Percentiles rank a stretch among this genome's conserved stretches.
Evolutionary conservation across 2,797 vertebrate genomes (phyloP).

Genomic region (Catharus ustulatus): DNA sequence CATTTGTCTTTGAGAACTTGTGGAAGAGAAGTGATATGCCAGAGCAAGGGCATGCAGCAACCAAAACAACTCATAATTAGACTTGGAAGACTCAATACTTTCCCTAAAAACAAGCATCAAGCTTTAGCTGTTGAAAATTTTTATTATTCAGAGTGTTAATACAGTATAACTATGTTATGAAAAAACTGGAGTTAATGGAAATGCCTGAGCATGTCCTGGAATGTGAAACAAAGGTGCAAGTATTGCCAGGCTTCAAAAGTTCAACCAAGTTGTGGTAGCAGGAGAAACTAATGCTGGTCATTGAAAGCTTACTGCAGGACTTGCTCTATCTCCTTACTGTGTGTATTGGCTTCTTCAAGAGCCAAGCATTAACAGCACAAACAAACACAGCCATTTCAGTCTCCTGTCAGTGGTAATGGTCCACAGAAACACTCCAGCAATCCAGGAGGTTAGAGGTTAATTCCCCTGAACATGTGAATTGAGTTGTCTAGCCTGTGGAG

Average conservation of each 20-base stretch:
- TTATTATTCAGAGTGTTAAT: background rate
- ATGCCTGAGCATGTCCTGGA: background rate
- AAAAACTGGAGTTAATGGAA: background rate
- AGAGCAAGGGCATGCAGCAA: background rate
- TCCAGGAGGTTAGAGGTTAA: background rate
- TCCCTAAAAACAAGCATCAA: background rate
- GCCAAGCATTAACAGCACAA: background rate
- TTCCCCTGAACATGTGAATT: background rate
- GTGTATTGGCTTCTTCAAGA: background rate
- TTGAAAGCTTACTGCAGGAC: background rate
- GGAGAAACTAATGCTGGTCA: background rate
- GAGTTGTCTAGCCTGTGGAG: background rate
- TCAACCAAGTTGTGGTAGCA: background rate
- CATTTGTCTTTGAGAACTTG: background rate
- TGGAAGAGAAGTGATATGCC: background rate
- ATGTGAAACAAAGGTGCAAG: background rate
- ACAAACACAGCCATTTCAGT: background rate
- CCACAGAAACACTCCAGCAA: background rate
- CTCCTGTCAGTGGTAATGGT: background rate
- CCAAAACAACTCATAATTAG: accelerated
- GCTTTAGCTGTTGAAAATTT: background rate
- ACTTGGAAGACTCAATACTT: background rate
- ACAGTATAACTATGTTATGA: background rate
- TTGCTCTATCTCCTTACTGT: background rate
- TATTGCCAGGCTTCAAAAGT: background rate